A percentile compares a stretch with the other conserved stretches of the same genome.
Evolutionary conservation across 2,797 vertebrate species (phyloP).

Genomic region (Spinus olivaceus): DNA sequence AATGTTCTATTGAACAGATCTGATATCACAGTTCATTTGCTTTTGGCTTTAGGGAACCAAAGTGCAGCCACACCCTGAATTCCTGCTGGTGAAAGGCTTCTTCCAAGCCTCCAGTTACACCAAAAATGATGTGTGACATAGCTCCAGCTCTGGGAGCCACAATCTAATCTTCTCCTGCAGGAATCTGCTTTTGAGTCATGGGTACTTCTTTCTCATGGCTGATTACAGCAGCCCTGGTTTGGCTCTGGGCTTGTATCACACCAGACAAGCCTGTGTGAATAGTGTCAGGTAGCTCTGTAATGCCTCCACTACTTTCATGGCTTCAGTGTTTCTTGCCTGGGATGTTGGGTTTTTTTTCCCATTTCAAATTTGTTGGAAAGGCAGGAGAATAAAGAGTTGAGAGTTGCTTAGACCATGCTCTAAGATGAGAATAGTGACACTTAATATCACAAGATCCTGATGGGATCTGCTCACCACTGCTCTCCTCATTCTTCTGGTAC

Average conservation of each 20-base stretch:
- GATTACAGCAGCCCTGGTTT: not conserved
- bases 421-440: not conserved
- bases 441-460: rapidly evolving
- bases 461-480: not conserved
- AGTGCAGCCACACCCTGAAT: not conserved
- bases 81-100: not conserved
- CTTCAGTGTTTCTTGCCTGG: not conserved
- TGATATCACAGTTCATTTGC: conserved; percentile 12
- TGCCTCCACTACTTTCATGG: not conserved
- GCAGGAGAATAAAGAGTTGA: not conserved
- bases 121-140: not conserved
- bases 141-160: not conserved
- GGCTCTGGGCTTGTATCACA: not conserved
- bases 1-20: not conserved
- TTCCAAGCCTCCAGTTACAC: conserved; percentile 7
- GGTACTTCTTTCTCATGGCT: not conserved
- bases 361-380: not conserved
- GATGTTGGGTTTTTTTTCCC: not conserved
- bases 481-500: not conserved
- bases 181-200: not conserved
- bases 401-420: not conserved
- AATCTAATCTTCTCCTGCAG: not conserved
- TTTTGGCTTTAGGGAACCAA: conserved; percentile 8
- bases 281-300: not conserved
- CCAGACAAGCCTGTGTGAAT: not conserved